Evolutionary conservation across 2,113 vertebrate genomes (phyloP).

Genomic region (Gymnorhina tibicen): DNA sequence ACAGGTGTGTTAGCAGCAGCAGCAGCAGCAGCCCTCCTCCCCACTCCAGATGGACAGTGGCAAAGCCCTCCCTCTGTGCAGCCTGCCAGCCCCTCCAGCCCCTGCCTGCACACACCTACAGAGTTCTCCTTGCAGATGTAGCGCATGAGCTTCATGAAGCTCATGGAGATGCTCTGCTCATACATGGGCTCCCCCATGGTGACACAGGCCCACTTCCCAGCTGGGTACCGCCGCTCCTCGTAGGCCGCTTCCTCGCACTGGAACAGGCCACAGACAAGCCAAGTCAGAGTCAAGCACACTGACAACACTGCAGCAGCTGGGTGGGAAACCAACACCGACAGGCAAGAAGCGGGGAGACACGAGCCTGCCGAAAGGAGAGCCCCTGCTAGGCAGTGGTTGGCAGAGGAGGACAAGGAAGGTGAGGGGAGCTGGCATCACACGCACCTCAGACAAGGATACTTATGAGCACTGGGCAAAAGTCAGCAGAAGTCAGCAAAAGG

Average conservation of each 20-base stretch:
- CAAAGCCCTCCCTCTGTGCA: not conserved
- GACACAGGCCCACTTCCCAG: slow-evolving; percentile 82
- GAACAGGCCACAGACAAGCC: slow-evolving; percentile 49
- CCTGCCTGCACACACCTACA: slow-evolving; percentile 68
- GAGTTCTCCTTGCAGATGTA: slow-evolving; percentile 91
- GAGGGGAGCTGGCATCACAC: not conserved
- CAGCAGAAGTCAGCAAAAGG: not conserved
- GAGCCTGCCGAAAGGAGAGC: not conserved
- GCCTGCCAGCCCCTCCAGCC: not conserved
- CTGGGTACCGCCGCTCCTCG: slow-evolving; percentile 80
- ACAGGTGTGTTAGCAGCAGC: not conserved
- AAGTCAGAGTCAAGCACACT: not conserved
- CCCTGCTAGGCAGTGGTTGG: not conserved
- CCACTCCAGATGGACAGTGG: not conserved
- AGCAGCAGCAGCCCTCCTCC: not conserved
- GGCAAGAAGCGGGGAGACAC: not conserved
- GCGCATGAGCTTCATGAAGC: slow-evolving; percentile 89
- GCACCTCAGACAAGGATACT: not conserved
- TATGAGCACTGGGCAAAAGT: not conserved
- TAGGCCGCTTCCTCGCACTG: slow-evolving; percentile 76
- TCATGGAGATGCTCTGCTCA: slow-evolving; percentile 86
- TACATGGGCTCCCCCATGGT: slow-evolving; percentile 74
- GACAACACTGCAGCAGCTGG: not conserved
- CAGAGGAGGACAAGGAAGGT: not conserved
- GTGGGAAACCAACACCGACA: not conserved